Evolutionary conservation across 2,113 vertebrate species (phyloP), one percentile per base, ranked within the genome.

Genomic region (Nibea coibor): DNA sequence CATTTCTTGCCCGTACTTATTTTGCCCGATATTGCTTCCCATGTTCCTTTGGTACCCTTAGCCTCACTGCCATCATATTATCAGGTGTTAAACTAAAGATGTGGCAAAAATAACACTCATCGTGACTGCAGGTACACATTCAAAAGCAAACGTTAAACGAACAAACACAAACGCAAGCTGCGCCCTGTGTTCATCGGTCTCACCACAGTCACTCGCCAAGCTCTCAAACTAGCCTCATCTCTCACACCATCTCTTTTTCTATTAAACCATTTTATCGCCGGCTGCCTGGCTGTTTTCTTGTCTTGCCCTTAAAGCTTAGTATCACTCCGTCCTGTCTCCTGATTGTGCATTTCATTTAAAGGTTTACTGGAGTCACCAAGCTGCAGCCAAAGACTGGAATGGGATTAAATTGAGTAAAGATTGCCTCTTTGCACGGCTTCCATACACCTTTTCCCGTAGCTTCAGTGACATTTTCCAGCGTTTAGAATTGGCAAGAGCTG

Each of bases 261-360:
- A 45, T 72, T 24, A 68, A 31, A 77, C 35, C 4, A 3, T 39
- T 71, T 58, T 31, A 56, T 72, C 58, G 39, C 39, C 19, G 66
- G n/a, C 35, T 39, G 66, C 45, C 20, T 58, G 67, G 19, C 47
- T 78, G 28, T 43, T 79, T 75, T 67, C 51, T 77, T 51, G 51
- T 63, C 15, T 75, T 43, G 69, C 39, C 61, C 47, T 62, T 56
- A 48, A 31, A 68, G 71, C 57, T 61, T 58, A 9, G 56, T 78
- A 74, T 76, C 71, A 28, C 47, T 47, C 22, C 53, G 48, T 17
- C 58, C 24, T 72, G 54, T 72, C 47, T 39, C 72, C 61, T 77
- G 59, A 68, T 79, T 82, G 48, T 43, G 77, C 68, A 42, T 59
- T 76, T 81, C 63, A 79, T 45, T 73, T 28, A 65, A 72, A 71